Evolutionary conservation across 2,113 vertebrate genomes (phyloP).

Genomic region (Pluvialis apricaria): DNA sequence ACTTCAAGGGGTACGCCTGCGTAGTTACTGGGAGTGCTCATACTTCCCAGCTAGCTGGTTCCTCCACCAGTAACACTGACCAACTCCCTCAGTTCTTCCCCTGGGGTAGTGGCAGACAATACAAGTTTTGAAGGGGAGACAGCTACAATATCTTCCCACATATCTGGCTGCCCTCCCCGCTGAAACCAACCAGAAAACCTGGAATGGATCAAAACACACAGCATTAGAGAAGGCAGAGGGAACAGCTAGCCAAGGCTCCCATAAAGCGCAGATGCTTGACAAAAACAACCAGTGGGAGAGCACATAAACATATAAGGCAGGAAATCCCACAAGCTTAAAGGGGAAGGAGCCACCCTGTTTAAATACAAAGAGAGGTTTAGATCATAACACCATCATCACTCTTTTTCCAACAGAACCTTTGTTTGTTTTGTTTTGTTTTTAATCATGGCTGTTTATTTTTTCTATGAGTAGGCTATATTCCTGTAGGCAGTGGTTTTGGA

Average conservation of each 20-base stretch:
- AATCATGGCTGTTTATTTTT: background rate
- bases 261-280: background rate
- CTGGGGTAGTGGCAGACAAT: background rate
- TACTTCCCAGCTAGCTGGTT: background rate
- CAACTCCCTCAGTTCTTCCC: background rate
- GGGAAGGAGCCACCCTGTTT: slow-evolving; percentile 52
- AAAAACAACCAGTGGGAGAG: background rate
- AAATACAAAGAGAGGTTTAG: slow-evolving; percentile 46
- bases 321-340: slow-evolving; percentile 45
- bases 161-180: background rate
- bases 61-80: background rate
- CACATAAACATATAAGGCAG: slow-evolving; percentile 36
- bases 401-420: background rate
- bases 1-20: background rate
- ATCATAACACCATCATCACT: background rate
- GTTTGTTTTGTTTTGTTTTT: background rate
- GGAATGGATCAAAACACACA: background rate
- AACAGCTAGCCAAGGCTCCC: background rate
- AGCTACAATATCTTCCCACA: background rate
- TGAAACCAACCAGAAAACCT: background rate
- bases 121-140: accelerated
- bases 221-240: background rate
- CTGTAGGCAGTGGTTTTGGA: background rate
- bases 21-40: background rate
- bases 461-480: background rate